Percentiles rank a stretch among this genome's conserved stretches.
Conservation (phyloP, 2,113 vertebrate genomes). For the Chloropsis hardwickii region DNA sequence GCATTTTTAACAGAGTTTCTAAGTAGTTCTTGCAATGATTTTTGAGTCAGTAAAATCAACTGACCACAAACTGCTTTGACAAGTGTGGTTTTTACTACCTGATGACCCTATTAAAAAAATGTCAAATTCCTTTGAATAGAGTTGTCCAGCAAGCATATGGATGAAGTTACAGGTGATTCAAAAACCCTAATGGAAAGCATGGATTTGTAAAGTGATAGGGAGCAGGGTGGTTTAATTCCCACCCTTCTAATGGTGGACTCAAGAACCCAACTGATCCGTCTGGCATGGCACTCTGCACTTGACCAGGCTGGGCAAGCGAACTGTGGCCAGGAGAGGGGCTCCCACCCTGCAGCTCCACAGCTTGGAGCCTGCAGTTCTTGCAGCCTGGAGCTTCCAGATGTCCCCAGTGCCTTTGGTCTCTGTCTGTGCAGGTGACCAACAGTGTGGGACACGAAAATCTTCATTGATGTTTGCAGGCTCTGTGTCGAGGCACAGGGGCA, state of each 20-base stretch:
- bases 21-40: not conserved
- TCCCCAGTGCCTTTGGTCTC: too few relatives aligned
- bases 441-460: not conserved
- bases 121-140: not conserved
- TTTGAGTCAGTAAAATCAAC: not conserved
- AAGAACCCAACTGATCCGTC: not conserved
- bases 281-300: not conserved
- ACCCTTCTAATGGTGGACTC: not conserved
- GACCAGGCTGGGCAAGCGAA: not conserved
- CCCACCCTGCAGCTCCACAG: not conserved
- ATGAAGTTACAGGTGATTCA: not conserved
- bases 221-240: not conserved
- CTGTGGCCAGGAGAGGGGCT: rapidly evolving
- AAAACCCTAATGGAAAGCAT: not conserved
- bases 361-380: not conserved
- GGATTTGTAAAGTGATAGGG: not conserved
- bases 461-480: not conserved
- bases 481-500: rapidly evolving
- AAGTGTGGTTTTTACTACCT: not conserved
- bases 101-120: not conserved
- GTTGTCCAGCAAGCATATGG: not conserved
- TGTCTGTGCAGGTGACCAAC: rapidly evolving
- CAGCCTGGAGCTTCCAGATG: rapidly evolving
- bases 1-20: not conserved
- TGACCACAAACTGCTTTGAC: not conserved